A percentile compares a stretch with the other conserved stretches of the same genome.
These are phyloP conservation scores for Epirrhoe alternata DNA, from an alignment of 2,888 invertebrate species.

Conservation along the genomic window DNA sequence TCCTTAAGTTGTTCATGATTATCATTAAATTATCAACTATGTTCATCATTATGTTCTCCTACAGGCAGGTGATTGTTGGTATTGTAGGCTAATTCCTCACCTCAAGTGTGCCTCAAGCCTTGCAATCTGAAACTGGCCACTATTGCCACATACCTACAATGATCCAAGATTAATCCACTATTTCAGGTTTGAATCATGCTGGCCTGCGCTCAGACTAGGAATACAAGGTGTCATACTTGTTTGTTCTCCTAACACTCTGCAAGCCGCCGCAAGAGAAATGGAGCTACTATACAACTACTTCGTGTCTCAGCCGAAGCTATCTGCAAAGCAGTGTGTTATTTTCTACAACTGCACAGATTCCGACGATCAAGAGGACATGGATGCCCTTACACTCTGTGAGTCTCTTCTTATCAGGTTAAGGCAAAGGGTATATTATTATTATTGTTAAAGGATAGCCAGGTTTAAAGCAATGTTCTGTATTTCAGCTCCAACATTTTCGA, in stretches of 20 bases:
- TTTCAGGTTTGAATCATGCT: conserved; percentile 89
- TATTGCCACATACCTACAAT: too few relatives aligned
- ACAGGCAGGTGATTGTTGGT: too few relatives aligned
- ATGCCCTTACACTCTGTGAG: conserved; percentile 82
- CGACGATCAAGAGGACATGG: conserved; percentile 76
- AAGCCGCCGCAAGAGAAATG: conserved; percentile 83
- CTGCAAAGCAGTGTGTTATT: conserved; percentile 87
- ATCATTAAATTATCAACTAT: too few relatives aligned
- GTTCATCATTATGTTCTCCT: too few relatives aligned
- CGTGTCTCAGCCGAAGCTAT: conserved; percentile 87
- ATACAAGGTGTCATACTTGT: conserved; percentile 90
- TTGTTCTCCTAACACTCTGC: conserved; percentile 81
- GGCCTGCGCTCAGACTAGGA: conserved; percentile 90
- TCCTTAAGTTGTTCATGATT: too few relatives aligned
- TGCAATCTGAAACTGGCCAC: too few relatives aligned
- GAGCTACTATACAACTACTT: conserved; percentile 88
- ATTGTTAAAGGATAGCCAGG: neutral
- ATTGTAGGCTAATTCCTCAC: too few relatives aligned
- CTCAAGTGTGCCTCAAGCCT: too few relatives aligned
- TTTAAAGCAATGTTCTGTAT: conserved; percentile 44
- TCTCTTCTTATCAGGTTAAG: conserved; percentile 18
- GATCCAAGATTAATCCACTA: neutral
- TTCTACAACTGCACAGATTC: conserved; percentile 79
- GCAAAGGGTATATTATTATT: neutral
- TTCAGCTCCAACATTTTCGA: conserved; percentile 85